Percentiles rank a stretch among this genome's conserved stretches.
phyloP scores from a whole-genome alignment of 1,140 invertebrate genomes.

The Drosophila erecta region DNA sequence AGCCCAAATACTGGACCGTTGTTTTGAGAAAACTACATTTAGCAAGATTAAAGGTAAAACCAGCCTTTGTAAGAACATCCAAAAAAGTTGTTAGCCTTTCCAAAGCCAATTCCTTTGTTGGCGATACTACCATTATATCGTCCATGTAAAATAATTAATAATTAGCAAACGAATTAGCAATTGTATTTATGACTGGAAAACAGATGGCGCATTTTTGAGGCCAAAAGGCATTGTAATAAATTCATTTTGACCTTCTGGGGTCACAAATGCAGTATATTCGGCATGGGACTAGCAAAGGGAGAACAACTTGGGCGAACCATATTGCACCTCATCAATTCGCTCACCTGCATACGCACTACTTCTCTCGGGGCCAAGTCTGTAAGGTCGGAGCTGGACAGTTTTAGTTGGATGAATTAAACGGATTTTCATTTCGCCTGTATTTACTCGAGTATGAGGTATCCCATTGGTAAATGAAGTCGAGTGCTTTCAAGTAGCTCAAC shows the following conservation, averaged over 20 bases:
- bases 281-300: too few species aligned
- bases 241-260: not conserved
- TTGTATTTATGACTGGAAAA: not conserved
- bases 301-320: too few species aligned
- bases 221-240: not conserved
- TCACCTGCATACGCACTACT: too few species aligned
- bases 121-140: not conserved
- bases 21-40: not conserved
- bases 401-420: too few species aligned
- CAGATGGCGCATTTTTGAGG: not conserved
- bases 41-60: not conserved
- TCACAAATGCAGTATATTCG: too few species aligned
- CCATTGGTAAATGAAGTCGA: too few species aligned
- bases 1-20: not conserved
- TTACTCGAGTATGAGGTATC: too few species aligned
- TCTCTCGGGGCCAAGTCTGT: too few species aligned
- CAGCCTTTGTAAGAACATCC: not conserved
- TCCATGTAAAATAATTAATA: not conserved
- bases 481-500: too few species aligned
- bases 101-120: not conserved
- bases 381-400: too few species aligned
- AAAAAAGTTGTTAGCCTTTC: not conserved
- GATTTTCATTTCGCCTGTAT: too few species aligned
- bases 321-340: too few species aligned
- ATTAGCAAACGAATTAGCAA: constrained; percentile 1